These are phyloP conservation scores for Eilema caniola DNA, from an alignment of 2,888 invertebrate genomes.

Conservation along the genomic window DNA sequence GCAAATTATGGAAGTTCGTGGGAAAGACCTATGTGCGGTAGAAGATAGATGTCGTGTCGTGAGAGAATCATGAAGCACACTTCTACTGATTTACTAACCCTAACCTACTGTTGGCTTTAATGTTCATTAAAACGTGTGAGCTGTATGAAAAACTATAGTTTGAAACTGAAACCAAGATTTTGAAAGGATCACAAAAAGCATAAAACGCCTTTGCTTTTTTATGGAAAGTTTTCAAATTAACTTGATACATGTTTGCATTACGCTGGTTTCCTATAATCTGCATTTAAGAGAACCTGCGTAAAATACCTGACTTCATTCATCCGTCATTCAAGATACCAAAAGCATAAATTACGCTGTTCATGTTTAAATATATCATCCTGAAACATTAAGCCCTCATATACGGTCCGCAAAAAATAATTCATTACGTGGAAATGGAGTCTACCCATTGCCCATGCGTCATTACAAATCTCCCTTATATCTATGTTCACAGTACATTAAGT, in stretches of 20 bases:
- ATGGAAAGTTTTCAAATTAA: too few species aligned
- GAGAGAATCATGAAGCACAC: background rate
- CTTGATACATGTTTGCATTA: too few species aligned
- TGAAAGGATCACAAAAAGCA: background rate
- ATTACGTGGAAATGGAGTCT: constrained; percentile 43
- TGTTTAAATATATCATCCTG: background rate
- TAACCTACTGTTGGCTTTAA: too few species aligned
- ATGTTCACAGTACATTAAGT: constrained; percentile 78
- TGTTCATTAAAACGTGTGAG: too few species aligned
- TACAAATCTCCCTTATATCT: constrained; percentile 72
- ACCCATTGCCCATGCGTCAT: constrained; percentile 56
- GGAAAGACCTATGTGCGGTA: background rate
- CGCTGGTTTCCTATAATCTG: background rate
- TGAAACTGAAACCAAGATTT: too few species aligned
- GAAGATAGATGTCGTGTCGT: background rate
- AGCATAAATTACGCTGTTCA: background rate
- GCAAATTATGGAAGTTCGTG: background rate
- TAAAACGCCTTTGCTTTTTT: too few species aligned
- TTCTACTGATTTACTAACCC: too few species aligned
- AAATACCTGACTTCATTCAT: background rate
- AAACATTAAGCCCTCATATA: background rate
- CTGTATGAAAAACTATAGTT: too few species aligned
- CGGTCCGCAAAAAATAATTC: constrained; percentile 34
- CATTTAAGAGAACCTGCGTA: background rate
- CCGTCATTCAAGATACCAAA: background rate